Evolutionary conservation across 2,888 invertebrate genomes (phyloP), one percentile per base, ranked within the genome.

Genomic region (Ophraella communa): DNA sequence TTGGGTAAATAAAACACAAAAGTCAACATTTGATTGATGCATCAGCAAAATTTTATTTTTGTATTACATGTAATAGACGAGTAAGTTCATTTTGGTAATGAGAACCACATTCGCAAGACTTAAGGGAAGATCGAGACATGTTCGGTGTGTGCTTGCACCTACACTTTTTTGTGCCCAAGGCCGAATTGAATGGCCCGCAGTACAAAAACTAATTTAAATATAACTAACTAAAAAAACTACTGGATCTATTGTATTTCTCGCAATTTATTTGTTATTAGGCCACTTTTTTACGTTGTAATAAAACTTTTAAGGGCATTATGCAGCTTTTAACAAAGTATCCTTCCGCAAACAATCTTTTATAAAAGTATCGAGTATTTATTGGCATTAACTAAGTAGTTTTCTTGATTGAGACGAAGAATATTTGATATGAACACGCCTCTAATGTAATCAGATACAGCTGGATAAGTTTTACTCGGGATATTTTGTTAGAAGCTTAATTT

Each of bases 81-180:
- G 80, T 79, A 79, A 69, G 70, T 65, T 74, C 71, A 73, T 74
- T 65, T 53, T 78, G 76, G 79, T 79, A 79, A 75, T 77, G 71
- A 78, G 79, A 76, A 80, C 78, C 77, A 80, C 77, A 80, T 76
- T 77, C 78, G 77, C 77, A 79, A 80, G 78, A 80, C 76, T 77
- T 77, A 77, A 62, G 81, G n/a, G 81, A 81, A 81, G 80, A 81
- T 80, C 80, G 77, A 79, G 80, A 79, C 76, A 79, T 77, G 71
- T 75, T 76, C 72, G 75, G 75, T 77, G 76, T 77, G 76, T 76
- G 78, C 76, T 73, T 77, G 78, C 77, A 77, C 65, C 47, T 35
- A 59, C 76, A 76, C 59, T 65, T 51, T 64, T 69, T 73, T 74
- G 76, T 76, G 76, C 76, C 74, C 53, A 75, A 71, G 76, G 76